Evolutionary conservation across 2,797 vertebrate genomes (phyloP).

Genomic region (Cottoperca gobio): DNA sequence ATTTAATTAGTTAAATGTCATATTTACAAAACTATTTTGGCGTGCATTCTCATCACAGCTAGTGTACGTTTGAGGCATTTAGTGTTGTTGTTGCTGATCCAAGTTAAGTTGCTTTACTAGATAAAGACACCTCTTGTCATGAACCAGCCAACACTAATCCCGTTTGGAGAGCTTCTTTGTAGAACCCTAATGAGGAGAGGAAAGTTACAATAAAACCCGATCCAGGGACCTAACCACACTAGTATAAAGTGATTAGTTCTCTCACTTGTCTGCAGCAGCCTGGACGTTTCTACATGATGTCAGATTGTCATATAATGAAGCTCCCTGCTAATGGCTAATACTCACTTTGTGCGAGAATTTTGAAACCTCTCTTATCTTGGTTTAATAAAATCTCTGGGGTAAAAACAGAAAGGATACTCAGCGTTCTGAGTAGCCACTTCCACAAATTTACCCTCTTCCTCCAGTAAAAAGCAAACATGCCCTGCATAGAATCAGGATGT

Average conservation of each 20-base stretch:
- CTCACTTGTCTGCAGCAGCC: conserved; percentile 4
- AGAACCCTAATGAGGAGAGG: conserved; percentile 2
- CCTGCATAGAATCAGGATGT: conserved; percentile 1
- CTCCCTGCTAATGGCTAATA: background rate
- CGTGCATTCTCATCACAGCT: background rate
- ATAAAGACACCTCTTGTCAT: background rate
- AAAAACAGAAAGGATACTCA: conserved; percentile 15
- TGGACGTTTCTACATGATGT: background rate
- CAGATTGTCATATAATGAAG: conserved; percentile 9
- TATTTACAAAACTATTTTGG: background rate
- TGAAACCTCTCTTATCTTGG: conserved; percentile 13
- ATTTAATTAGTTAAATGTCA: background rate
- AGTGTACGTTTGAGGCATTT: background rate
- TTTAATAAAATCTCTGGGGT: conserved; percentile 22
- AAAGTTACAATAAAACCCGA: conserved; percentile 10
- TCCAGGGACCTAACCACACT: background rate
- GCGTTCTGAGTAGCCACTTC: conserved; percentile 27
- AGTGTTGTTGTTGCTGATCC: background rate
- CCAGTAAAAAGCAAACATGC: conserved; percentile 31
- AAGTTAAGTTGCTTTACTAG: background rate
- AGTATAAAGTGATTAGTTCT: background rate
- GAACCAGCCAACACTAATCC: background rate
- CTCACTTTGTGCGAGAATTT: background rate
- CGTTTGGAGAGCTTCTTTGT: conserved; percentile 10
- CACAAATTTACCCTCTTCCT: conserved; percentile 26